Evolutionary conservation across 2,113 vertebrate species (phyloP).

Genomic region (Melanostigma gelatinosum): DNA sequence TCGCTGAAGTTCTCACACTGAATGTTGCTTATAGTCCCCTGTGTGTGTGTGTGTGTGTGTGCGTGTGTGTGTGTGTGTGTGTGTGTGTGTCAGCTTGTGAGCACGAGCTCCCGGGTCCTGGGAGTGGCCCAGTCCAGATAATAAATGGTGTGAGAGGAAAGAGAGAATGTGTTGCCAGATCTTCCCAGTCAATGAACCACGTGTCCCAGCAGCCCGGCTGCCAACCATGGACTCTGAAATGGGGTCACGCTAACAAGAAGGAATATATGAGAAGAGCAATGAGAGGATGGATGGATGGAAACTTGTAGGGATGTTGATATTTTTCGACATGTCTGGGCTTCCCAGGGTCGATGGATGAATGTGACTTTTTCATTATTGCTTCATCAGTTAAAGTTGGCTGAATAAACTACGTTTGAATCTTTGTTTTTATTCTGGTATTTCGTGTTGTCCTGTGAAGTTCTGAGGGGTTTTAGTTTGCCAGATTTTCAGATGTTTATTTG

Average conservation of each 20-base stretch:
- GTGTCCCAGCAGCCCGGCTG: slow-evolving; percentile 61
- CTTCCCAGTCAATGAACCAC: slow-evolving; percentile 75
- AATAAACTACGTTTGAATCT: neutral
- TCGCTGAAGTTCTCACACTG: slow-evolving; percentile 72
- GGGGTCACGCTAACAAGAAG: slow-evolving; percentile 65
- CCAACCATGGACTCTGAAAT: slow-evolving; percentile 63
- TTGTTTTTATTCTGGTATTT: neutral
- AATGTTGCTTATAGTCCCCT: slow-evolving; percentile 50
- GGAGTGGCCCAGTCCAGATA: slow-evolving; percentile 67
- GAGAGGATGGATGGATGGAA: slow-evolving; percentile 20
- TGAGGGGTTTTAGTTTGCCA: neutral
- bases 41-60: neutral
- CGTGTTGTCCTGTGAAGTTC: neutral
- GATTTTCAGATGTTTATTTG: neutral
- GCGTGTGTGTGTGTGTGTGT: slow-evolving; percentile 8
- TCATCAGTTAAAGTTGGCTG: neutral
- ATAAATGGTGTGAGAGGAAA: slow-evolving; percentile 72
- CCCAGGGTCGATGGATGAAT: neutral
- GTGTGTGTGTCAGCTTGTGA: slow-evolving; percentile 47
- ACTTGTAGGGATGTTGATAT: neutral
- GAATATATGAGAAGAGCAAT: slow-evolving; percentile 27
- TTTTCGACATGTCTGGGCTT: neutral
- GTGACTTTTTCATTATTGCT: neutral
- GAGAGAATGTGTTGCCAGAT: slow-evolving; percentile 66
- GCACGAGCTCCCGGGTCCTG: slow-evolving; percentile 54